Evolutionary conservation across 2,797 vertebrate genomes (phyloP).

Genomic region (Calcarius lapponicus): DNA sequence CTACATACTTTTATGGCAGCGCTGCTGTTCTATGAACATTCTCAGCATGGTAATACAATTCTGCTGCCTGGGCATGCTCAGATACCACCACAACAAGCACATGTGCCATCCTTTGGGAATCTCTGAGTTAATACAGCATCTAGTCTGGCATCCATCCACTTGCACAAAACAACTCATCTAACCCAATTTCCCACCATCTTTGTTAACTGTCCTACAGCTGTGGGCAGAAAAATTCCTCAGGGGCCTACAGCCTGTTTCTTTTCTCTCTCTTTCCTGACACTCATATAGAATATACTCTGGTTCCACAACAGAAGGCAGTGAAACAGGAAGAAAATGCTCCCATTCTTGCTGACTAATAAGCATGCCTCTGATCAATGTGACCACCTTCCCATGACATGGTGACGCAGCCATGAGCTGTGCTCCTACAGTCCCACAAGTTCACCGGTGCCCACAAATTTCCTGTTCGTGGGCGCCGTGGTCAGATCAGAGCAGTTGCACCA

Average conservation of each 20-base stretch:
- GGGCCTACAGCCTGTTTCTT: not conserved
- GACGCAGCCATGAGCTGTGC: rapidly evolving
- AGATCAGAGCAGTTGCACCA: not conserved
- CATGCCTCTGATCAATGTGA: not conserved
- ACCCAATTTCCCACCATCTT: not conserved
- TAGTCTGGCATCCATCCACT: not conserved
- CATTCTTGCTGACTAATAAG: not conserved
- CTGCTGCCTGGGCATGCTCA: not conserved
- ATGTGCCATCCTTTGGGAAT: not conserved
- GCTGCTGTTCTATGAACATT: not conserved
- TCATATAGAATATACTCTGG: not conserved
- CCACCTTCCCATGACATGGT: not conserved
- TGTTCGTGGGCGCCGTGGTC: not conserved
- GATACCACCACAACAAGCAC: not conserved
- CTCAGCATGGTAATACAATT: not conserved
- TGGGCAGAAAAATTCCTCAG: not conserved
- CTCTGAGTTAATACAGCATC: not conserved
- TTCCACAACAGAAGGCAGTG: not conserved
- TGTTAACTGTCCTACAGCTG: not conserved
- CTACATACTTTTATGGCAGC: not conserved
- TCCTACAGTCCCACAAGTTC: not conserved
- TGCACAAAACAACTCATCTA: not conserved
- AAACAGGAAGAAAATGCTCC: not conserved
- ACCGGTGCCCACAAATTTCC: not conserved
- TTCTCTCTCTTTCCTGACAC: not conserved